Evolutionary conservation across 1,140 invertebrate species (phyloP).

Genomic region (Drosophila parabipectinata): DNA sequence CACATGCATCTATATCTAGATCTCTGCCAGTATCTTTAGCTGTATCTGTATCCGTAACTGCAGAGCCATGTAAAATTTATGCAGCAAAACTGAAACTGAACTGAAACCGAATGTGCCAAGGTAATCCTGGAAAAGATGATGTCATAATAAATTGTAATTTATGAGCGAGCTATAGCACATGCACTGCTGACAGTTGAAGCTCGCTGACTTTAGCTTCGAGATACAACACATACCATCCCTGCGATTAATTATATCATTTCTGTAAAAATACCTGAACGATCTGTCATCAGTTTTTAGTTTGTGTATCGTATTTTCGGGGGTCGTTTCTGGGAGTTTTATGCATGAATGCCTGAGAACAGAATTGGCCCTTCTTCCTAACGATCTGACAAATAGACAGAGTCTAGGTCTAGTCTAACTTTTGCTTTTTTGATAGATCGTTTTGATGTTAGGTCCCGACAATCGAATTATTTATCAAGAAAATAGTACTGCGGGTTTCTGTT

Average conservation of each 20-base stretch:
- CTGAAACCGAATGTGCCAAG: conserved; percentile 22
- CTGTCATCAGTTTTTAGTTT: conserved; percentile 46
- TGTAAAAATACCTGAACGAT: conserved; percentile 71
- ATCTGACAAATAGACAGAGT: conserved; percentile 74
- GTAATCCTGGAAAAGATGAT: conserved; percentile 73
- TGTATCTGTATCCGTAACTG: conserved; percentile 12
- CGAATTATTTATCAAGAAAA: conserved; percentile 17
- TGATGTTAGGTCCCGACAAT: conserved; percentile 52
- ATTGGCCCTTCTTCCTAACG: conserved; percentile 43
- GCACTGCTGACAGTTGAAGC: conserved; percentile 40
- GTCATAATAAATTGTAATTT: conserved; percentile 80
- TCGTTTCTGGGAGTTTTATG: conserved; percentile 56
- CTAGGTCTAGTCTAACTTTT: conserved; percentile 53
- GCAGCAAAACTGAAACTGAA: conserved; percentile 53
- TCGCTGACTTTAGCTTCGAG: conserved; percentile 31
- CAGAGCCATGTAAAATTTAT: conserved; percentile 64
- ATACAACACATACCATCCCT: background rate
- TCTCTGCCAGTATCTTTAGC: conserved; percentile 9
- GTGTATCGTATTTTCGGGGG: conserved; percentile 14
- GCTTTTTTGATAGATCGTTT: conserved; percentile 49
- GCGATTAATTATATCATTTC: conserved; percentile 50
- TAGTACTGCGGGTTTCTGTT: background rate
- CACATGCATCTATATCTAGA: conserved; percentile 45
- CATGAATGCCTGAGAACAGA: conserved; percentile 68
- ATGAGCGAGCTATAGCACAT: conserved; percentile 43